phyloP scores from a whole-genome alignment of 2,888 invertebrate genomes.

The Drosophila kanekoi region DNA sequence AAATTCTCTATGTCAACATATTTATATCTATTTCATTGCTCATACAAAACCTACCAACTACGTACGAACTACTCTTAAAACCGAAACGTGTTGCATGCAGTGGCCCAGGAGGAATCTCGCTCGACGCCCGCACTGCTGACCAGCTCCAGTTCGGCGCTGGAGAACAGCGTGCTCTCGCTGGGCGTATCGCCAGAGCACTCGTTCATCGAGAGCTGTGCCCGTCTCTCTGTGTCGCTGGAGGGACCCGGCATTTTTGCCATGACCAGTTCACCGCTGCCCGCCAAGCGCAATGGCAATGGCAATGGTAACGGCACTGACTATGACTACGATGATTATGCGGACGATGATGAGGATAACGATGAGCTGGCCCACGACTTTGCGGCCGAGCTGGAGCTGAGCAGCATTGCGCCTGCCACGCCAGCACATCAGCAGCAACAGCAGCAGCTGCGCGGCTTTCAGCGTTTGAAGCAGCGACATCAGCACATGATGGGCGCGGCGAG shows the following conservation, averaged over 20 bases:
- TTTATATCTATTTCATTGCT: conserved; percentile 61
- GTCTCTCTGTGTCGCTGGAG: conserved; percentile 94
- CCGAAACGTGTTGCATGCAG: conserved; percentile 83
- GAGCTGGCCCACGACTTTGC: conserved; percentile 68
- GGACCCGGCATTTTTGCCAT: conserved; percentile 91
- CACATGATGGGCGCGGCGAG: conserved; percentile 25
- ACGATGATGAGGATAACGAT: conserved; percentile 74
- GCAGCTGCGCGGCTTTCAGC: conserved; percentile 53
- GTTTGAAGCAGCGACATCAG: conserved; percentile 60
- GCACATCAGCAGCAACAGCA: conserved; percentile 36
- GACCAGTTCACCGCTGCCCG: conserved; percentile 87
- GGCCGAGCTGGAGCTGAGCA: conserved; percentile 75
- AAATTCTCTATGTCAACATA: conserved; percentile 41
- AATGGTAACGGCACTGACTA: conserved; percentile 71
- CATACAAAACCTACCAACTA: conserved; percentile 39
- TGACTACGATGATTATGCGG: conserved; percentile 73
- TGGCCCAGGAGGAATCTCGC: conserved; percentile 95
- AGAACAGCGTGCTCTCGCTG: conserved; percentile 88
- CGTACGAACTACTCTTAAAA: conserved; percentile 16
- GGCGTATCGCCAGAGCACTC: conserved; percentile 95
- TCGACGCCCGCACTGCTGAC: conserved; percentile 94
- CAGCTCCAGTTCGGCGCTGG: conserved; percentile 87
- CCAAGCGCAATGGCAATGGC: conserved; percentile 73
- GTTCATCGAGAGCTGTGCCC: conserved; percentile 93
- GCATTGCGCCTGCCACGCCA: conserved; percentile 56